phyloP scores from a whole-genome alignment of 2,888 invertebrate species.

The Troides oblongomaculatus region DNA sequence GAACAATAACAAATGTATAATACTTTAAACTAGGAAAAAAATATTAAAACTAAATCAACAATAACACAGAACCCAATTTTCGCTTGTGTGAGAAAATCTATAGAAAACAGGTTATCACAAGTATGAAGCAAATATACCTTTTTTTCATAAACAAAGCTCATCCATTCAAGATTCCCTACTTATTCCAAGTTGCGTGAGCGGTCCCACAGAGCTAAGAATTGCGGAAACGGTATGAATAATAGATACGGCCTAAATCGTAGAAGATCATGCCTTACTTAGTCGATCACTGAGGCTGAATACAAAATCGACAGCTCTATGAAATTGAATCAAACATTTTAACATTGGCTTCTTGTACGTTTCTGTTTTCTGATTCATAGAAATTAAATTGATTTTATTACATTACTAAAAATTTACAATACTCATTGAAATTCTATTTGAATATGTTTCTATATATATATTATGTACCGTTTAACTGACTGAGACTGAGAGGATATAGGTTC shows the following conservation, averaged over 20 bases:
- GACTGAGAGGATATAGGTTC: no score
- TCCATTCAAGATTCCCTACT: background rate
- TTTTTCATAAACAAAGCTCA: background rate
- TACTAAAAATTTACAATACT: no score
- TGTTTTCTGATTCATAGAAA: no score
- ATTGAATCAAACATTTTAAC: constrained; percentile 1
- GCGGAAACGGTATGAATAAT: constrained; percentile 20
- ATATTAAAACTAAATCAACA: no score
- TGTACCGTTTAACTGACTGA: no score
- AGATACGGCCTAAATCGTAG: constrained; percentile 18
- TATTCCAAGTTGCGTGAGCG: constrained; percentile 14
- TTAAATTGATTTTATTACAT: no score
- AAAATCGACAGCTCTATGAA: constrained; percentile 4
- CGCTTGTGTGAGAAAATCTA: no score
- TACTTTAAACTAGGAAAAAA: no score
- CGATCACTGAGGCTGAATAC: constrained; percentile 11
- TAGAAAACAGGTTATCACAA: background rate
- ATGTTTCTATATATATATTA: no score
- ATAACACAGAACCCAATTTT: no score
- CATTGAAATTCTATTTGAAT: no score
- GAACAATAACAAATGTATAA: no score
- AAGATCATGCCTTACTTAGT: constrained; percentile 16
- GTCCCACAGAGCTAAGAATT: constrained; percentile 7
- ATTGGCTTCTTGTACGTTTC: background rate
- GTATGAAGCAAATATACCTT: background rate